Conservation (phyloP, 2,797 vertebrate genomes). For the Oceanodroma leucorhoa region DNA sequence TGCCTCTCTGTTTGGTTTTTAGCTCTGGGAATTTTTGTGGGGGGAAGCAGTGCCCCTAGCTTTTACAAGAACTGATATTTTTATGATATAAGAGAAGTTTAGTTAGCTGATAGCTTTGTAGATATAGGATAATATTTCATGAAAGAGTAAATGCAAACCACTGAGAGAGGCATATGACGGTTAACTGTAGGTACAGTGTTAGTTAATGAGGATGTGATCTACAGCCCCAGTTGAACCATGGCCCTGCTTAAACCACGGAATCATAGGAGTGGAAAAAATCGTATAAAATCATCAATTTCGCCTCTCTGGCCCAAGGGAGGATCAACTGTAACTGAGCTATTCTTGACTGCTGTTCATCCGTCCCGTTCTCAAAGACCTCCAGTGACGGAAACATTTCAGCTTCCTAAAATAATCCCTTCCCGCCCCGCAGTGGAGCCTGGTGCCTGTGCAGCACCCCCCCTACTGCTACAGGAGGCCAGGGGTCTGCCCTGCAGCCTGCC, state of each 20-base stretch:
- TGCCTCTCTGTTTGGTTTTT: background rate
- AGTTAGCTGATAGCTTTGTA: background rate
- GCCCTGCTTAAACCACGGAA: background rate
- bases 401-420: slow-evolving; percentile 11
- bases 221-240: background rate
- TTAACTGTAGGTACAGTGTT: background rate
- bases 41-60: background rate
- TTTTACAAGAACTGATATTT: background rate
- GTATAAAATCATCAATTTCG: background rate
- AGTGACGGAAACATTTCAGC: background rate
- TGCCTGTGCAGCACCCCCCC: background rate
- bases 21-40: background rate
- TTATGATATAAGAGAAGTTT: background rate
- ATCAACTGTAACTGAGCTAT: background rate
- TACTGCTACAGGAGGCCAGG: background rate
- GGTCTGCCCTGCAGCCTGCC: background rate
- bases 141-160: background rate
- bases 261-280: background rate
- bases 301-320: background rate
- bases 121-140: background rate
- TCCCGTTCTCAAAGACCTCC: background rate
- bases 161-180: background rate
- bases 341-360: background rate
- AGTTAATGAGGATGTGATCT: background rate
- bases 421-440: accelerated